These are phyloP conservation scores for Dicentrarchus labrax DNA, from an alignment of 2,113 vertebrate species.

Conservation along the genomic window DNA sequence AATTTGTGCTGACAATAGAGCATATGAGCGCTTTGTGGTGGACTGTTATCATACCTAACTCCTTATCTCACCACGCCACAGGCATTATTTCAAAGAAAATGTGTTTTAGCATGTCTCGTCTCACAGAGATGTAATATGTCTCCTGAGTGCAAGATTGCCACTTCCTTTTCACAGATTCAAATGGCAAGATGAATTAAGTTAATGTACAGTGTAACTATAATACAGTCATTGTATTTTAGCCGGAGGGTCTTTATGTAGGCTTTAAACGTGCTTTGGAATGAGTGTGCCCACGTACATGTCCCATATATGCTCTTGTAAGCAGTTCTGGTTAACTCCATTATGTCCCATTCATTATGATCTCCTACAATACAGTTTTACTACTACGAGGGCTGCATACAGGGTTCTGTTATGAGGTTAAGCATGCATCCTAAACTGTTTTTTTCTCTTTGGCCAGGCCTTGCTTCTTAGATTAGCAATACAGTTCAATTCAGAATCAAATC, in stretches of 20 bases:
- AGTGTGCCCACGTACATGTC: too few relatives aligned
- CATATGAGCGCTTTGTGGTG: constrained; percentile 39
- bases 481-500: not conserved
- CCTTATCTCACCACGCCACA: constrained; percentile 60
- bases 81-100: constrained; percentile 63
- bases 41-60: constrained; percentile 64
- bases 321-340: constrained; percentile 11
- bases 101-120: constrained; percentile 57
- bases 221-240: not conserved
- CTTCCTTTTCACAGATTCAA: constrained; percentile 47
- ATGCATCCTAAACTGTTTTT: constrained; percentile 2
- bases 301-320: not conserved
- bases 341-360: constrained; percentile 3
- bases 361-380: constrained; percentile 1
- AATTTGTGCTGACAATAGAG: constrained; percentile 64
- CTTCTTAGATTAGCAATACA: constrained; percentile 6
- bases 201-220: constrained; percentile 18
- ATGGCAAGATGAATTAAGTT: constrained; percentile 31
- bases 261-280: constrained; percentile 14
- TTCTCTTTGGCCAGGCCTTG: not conserved
- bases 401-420: constrained; percentile 21
- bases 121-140: constrained; percentile 35
- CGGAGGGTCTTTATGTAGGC: not conserved
- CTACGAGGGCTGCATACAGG: constrained; percentile 4
- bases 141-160: constrained; percentile 24